Conservation (phyloP, 2,113 vertebrate genomes). For the Gobius niger region DNA sequence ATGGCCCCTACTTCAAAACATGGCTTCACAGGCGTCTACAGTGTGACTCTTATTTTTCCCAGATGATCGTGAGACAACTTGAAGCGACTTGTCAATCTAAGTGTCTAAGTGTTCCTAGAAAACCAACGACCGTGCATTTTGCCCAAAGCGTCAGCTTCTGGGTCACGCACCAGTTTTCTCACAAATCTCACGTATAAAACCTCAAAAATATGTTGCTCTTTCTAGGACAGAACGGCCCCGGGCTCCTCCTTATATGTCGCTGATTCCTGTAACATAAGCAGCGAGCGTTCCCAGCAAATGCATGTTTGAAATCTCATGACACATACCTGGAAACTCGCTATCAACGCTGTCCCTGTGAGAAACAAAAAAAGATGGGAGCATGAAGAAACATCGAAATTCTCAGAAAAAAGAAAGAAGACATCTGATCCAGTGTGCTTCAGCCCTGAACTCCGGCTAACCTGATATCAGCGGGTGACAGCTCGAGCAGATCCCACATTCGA, state of each 20-base stretch:
- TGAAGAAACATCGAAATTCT: background rate
- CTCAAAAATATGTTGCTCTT: background rate
- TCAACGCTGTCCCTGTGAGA: background rate
- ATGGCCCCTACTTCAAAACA: no score
- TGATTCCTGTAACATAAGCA: background rate
- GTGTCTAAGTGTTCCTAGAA: background rate
- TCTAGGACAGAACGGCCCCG: background rate
- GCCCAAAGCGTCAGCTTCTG: background rate
- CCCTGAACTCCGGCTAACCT: conserved; percentile 2
- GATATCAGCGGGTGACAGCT: background rate
- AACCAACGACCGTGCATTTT: background rate
- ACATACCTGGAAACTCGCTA: conserved; percentile 5
- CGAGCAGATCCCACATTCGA: background rate
- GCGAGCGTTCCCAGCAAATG: background rate
- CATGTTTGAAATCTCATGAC: conserved; percentile 9
- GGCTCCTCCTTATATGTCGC: background rate
- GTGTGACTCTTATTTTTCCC: no score
- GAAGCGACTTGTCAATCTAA: no score
- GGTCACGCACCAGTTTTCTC: background rate
- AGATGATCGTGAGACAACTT: no score
- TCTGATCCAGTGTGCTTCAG: background rate
- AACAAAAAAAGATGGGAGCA: background rate
- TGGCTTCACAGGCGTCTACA: no score
- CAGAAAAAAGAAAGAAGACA: background rate
- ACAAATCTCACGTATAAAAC: background rate